Evolutionary conservation across 2,888 invertebrate genomes (phyloP), one percentile per base, ranked within the genome.

Genomic region (Dilophus febrilis): DNA sequence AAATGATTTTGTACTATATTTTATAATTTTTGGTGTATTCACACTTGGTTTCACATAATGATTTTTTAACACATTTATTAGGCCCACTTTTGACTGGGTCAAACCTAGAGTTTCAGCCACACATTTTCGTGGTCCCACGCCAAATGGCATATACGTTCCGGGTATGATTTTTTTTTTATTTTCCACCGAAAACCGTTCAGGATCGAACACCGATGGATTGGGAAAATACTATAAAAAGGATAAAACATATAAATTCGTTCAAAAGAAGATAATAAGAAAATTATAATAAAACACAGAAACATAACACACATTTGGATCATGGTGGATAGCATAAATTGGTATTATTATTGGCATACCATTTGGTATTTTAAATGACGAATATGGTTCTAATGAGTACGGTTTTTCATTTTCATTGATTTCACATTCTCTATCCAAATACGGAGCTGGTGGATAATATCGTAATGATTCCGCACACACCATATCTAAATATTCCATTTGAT

Each of bases 401-500:
- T 6, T 6, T 22, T 22, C 8, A n/a, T n/a, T n/a, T 10, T 42
- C 39, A 1, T 44, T 38, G 3, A 50, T 42, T 6, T 55, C 55
- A 39, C 59, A 62, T 30, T 53, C 49, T 11, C 63, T 51, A 45
- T 64, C 62, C 19, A 64, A 42, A 41, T 59, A 56, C 3, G 64
- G 59, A 6, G 61, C 34, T 1, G 57, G 51, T 1, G 64, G 63
- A 49, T 64, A 64, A 35, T 61, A 44, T 3, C 63, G 52, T 29
- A 63, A 44, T 8, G 54, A 53, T 44, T 64, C 63, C 28, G 11
- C 8, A 22, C 4, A 6, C 53, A 58, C 63, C 61, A 60, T 63
- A 40, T 66, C 60, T 47, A 68, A 50, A 45, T 65, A 67, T 22
- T 55, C 51, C 57, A 68, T 51, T 6, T 60, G 56, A 3, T 55